Evolutionary conservation across 2,113 vertebrate genomes (phyloP), one percentile per base, ranked within the genome.

Genomic region (Salvelinus alpinus): DNA sequence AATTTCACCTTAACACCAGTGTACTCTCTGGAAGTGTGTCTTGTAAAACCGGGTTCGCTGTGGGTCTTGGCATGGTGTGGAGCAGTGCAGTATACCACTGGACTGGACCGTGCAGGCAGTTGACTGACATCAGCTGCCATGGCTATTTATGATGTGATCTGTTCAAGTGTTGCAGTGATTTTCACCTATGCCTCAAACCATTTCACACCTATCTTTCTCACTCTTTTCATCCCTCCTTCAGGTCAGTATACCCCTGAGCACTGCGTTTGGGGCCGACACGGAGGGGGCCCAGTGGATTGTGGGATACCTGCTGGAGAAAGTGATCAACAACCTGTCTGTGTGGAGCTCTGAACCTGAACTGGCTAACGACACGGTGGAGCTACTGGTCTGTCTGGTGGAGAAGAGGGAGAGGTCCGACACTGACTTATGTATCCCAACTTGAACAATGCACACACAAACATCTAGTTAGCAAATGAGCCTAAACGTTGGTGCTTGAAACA

Each of bases 271-370:
- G 65, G 94, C 95, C 5, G 98, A 99, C 89, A 99, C 98, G 0
- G 98, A 99, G 90, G 98, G 97, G 51, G 96, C 98, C 85, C 96
- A 96, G 91, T 99, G 98, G 98, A 96, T 99, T 91, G 95, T 99
- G 88, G 97, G 97, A 88, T 99, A 99, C 88, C 96, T 99, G 78
- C 93, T 99, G 92, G 96, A 99, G 90, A 99, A 99, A 89, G 97
- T 99, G 84, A 97, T 99, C 90, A 98, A 96, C 91, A 99, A 99
- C 87, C 94, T 99, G 80, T 96, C 97, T 0, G 98, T 98, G 80
- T 99, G 98, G 97, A 99, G 97, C 90, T 97, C 97, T 16, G 98
- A 99, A 90, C 91, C 96, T 1, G 98, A 98, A 80, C 94, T 99
- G 72, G 96, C 97, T 22, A 97, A 95, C 77, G 98, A 99, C 89